Evolutionary conservation across 2,888 invertebrate genomes (phyloP).

Genomic region (Mythimna vitellina): DNA sequence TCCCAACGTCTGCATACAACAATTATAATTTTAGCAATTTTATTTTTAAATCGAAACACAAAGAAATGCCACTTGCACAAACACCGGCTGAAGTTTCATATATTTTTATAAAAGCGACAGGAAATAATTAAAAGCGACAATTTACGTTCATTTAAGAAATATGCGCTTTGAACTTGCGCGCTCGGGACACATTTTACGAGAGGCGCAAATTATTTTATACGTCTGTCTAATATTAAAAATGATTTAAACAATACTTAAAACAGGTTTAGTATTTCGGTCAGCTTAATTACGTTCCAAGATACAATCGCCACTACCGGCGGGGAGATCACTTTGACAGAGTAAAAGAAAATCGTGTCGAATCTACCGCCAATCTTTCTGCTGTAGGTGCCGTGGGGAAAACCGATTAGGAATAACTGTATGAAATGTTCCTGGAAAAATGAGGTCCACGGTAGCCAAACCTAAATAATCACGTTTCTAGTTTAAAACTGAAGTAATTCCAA

Average conservation of each 20-base stretch:
- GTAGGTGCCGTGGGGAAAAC: conserved; percentile 7
- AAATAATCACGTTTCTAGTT: conserved; percentile 37
- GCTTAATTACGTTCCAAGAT: conserved; percentile 23
- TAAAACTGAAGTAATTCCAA: conserved; percentile 58
- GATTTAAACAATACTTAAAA: conserved; percentile 57
- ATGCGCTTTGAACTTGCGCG: conserved; percentile 65
- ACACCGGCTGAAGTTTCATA: conserved; percentile 50
- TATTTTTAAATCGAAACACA: conserved; percentile 67
- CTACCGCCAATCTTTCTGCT: conserved; percentile 45
- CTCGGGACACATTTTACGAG: conserved; percentile 59
- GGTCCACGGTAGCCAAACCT: conserved; percentile 1
- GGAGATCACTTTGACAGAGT: conserved; percentile 17
- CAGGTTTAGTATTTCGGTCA: conserved; percentile 45
- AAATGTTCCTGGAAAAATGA: conserved; percentile 25
- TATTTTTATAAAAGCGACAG: conserved; percentile 62
- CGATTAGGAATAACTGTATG: conserved; percentile 33
- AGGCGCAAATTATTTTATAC: conserved; percentile 62
- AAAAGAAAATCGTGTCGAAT: conserved; percentile 45
- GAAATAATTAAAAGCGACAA: conserved; percentile 67
- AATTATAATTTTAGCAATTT: conserved; percentile 65
- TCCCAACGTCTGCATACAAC: conserved; percentile 56
- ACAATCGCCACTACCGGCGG: conserved; percentile 11
- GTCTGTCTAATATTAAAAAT: conserved; percentile 55
- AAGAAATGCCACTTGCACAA: conserved; percentile 62
- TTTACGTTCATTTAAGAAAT: conserved; percentile 64